phyloP scores from a whole-genome alignment of 1,140 invertebrate genomes.

The Planococcus citri region DNA sequence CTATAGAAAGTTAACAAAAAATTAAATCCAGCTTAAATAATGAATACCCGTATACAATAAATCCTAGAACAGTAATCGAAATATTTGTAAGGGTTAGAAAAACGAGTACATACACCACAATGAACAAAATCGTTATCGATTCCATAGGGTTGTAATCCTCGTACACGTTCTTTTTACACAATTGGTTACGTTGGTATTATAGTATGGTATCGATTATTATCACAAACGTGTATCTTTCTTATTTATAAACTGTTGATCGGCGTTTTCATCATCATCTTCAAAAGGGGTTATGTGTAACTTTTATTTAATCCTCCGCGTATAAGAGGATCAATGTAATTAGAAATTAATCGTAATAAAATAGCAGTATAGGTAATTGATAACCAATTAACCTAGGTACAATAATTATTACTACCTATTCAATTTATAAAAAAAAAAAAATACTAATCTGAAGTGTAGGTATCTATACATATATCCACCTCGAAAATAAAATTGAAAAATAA shows the following conservation, averaged over 20 bases:
- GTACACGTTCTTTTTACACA: neutral
- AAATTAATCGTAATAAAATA: neutral
- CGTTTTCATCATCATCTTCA: neutral
- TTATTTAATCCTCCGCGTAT: neutral
- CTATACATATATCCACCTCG: too few relatives aligned
- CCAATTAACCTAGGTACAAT: too few relatives aligned
- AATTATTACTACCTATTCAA: too few relatives aligned
- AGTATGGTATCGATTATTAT: neutral
- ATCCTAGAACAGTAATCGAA: conserved; percentile 14
- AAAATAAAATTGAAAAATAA: neutral
- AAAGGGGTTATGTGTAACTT: neutral
- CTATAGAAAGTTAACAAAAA: neutral
- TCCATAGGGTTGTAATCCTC: neutral
- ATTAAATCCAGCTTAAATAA: conserved; percentile 15
- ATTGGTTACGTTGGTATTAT: neutral
- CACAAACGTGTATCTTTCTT: neutral
- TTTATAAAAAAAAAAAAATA: too few relatives aligned
- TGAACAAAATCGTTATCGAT: neutral
- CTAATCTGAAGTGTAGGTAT: too few relatives aligned
- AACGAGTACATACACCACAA: neutral
- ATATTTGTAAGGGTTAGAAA: conserved; percentile 15
- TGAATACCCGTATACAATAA: neutral
- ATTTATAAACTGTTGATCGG: conserved; percentile 1
- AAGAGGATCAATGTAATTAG: neutral
- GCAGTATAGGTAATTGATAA: too few relatives aligned